Evolutionary conservation across 2,888 invertebrate species (phyloP).

Genomic region (Aromia moschata): DNA sequence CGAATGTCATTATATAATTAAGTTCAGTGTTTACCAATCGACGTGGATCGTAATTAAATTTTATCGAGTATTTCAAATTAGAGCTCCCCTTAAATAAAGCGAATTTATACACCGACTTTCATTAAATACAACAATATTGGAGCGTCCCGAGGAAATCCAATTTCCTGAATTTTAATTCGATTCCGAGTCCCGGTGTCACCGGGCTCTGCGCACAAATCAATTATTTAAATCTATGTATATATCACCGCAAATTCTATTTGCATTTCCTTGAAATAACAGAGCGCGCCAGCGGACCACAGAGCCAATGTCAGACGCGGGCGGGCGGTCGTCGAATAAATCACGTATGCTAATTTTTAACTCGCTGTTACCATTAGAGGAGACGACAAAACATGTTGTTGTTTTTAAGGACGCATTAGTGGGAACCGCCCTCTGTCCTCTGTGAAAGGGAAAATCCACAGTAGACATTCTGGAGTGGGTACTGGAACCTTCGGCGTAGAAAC

Average conservation of each 20-base stretch:
- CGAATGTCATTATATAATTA: no score
- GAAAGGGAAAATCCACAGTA: no score
- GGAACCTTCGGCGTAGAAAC: no score
- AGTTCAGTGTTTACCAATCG: not conserved
- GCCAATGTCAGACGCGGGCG: not conserved
- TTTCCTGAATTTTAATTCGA: slow-evolving; percentile 46
- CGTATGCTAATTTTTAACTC: slow-evolving; percentile 13
- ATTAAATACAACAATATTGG: slow-evolving; percentile 28
- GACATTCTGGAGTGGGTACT: no score
- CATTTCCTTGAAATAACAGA: slow-evolving; percentile 43
- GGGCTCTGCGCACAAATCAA: slow-evolving; percentile 44
- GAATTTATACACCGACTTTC: slow-evolving; percentile 25
- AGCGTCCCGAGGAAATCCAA: slow-evolving; percentile 36
- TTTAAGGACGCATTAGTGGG: no score
- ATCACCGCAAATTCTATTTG: slow-evolving; percentile 39
- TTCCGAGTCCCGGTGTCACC: slow-evolving; percentile 29
- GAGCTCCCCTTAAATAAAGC: slow-evolving; percentile 13
- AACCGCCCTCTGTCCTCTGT: no score
- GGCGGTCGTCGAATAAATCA: slow-evolving; percentile 5
- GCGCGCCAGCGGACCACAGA: slow-evolving; percentile 37
- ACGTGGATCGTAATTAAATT: slow-evolving; percentile 17
- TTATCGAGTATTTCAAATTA: slow-evolving; percentile 17
- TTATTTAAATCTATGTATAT: slow-evolving; percentile 46
- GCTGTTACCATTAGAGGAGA: no score
- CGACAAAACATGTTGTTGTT: no score